These are phyloP conservation scores for Drosophila tani DNA, from an alignment of 1,140 invertebrate genomes.

Conservation along the genomic window DNA sequence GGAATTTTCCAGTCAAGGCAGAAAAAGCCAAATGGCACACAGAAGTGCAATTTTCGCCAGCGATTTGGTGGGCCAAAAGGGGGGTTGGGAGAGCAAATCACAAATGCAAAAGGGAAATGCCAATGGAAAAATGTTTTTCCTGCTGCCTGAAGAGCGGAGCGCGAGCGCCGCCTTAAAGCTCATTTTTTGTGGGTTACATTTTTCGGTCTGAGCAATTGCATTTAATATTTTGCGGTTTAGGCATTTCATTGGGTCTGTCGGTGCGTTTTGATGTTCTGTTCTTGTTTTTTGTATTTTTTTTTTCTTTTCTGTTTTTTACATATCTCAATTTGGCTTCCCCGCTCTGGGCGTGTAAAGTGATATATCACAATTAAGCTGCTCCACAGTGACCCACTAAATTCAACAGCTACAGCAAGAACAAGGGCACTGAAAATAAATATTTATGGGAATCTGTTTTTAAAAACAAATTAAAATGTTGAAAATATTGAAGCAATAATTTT, in stretches of 20 bases:
- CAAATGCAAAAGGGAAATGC: conserved; percentile 55
- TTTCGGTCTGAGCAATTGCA: conserved; percentile 32
- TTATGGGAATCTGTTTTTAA: too few species aligned
- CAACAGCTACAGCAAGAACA: conserved; percentile 6
- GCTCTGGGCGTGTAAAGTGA: conserved; percentile 50
- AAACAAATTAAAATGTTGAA: too few species aligned
- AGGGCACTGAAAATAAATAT: conserved; percentile 2
- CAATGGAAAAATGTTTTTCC: conserved; percentile 46
- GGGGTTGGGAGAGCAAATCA: conserved; percentile 26
- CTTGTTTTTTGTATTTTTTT: not conserved
- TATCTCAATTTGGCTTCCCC: conserved; percentile 31
- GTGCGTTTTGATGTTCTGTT: conserved; percentile 39
- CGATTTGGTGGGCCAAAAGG: not conserved
- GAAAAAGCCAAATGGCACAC: conserved; percentile 72
- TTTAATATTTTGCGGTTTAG: conserved; percentile 41
- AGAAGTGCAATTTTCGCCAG: conserved; percentile 73
- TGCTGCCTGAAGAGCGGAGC: not conserved
- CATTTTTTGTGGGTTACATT: conserved; percentile 32
- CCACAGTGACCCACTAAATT: conserved; percentile 71
- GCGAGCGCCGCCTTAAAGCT: conserved; percentile 40
- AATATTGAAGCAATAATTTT: too few species aligned
- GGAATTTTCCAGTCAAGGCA: conserved; percentile 65
- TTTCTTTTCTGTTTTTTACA: not conserved
- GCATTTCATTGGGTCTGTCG: conserved; percentile 31
- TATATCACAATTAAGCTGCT: conserved; percentile 76